Evolutionary conservation across 92 coral and sea anemone species (phyloP).

Genomic region (Paragorgia papillata): DNA sequence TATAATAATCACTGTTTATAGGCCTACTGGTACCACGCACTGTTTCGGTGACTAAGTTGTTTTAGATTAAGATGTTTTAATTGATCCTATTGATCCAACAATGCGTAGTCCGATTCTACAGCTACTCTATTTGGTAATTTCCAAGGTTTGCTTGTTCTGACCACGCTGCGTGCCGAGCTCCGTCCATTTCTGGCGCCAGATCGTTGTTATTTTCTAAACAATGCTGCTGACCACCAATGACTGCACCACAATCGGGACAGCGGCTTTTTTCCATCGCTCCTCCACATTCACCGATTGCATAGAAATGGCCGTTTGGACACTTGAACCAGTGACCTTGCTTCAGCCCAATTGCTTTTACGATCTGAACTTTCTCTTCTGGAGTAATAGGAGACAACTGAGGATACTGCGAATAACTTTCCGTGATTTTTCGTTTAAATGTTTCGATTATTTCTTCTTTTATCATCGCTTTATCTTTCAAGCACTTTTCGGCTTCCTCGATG

Average conservation of each 20-base stretch:
- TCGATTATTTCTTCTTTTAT: conserved; percentile 57
- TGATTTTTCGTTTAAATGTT: conserved; percentile 33
- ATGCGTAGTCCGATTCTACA: too few species aligned
- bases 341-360: conserved; percentile 74
- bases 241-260: conserved; percentile 83
- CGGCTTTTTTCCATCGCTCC: conserved; percentile 81
- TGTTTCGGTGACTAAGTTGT: too few species aligned
- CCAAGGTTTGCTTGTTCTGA: conserved; percentile 92
- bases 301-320: conserved; percentile 83
- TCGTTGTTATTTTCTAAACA: conserved; percentile 61
- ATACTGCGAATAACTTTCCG: conserved; percentile 34
- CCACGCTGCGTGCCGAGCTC: conserved; percentile 80
- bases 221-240: conserved; percentile 79
- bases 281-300: conserved; percentile 83
- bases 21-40: too few species aligned
- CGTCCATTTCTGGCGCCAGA: conserved; percentile 89
- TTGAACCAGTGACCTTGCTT: conserved; percentile 83
- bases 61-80: too few species aligned
- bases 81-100: too few species aligned
- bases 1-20: too few species aligned
- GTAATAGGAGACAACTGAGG: conserved; percentile 59
- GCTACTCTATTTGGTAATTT: conserved; percentile 56
- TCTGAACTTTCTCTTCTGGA: conserved; percentile 66
- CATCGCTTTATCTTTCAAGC: conserved; percentile 48
- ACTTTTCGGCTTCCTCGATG: conserved; percentile 20